These are phyloP conservation scores for Leucophora obtusa DNA, from an alignment of 2,888 invertebrate genomes.

Conservation along the genomic window DNA sequence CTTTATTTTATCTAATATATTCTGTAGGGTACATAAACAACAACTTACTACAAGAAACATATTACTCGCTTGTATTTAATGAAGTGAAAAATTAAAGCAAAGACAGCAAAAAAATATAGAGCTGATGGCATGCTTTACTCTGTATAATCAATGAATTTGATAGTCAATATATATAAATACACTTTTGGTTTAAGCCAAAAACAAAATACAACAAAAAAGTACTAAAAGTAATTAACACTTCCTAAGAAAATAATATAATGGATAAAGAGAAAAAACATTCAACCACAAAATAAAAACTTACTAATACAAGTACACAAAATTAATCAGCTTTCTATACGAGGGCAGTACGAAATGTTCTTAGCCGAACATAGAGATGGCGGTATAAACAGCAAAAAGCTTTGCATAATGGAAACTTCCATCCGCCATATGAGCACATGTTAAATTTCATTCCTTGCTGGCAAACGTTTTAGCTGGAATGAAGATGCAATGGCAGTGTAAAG, in stretches of 20 bases:
- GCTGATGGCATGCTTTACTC: not conserved
- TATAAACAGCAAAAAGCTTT: too few species aligned
- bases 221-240: constrained; percentile 59
- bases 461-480: too few species aligned
- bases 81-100: constrained; percentile 31
- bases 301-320: constrained; percentile 11
- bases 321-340: constrained; percentile 30
- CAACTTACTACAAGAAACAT: too few species aligned
- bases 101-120: constrained; percentile 4
- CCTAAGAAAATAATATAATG: constrained; percentile 31
- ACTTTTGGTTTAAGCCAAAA: constrained; percentile 19
- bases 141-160: constrained; percentile 46
- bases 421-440: too few species aligned
- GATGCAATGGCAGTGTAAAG: too few species aligned
- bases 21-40: not conserved
- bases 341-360: too few species aligned
- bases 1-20: too few species aligned
- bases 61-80: constrained; percentile 23
- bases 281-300: constrained; percentile 13
- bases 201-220: not conserved
- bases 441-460: too few species aligned
- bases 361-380: too few species aligned
- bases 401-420: too few species aligned
- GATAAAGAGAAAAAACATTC: constrained; percentile 14
- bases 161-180: constrained; percentile 25